Base-by-base conservation (phyloP, 1,140 invertebrate genomes). In the Sinonovacula constricta region DNA sequence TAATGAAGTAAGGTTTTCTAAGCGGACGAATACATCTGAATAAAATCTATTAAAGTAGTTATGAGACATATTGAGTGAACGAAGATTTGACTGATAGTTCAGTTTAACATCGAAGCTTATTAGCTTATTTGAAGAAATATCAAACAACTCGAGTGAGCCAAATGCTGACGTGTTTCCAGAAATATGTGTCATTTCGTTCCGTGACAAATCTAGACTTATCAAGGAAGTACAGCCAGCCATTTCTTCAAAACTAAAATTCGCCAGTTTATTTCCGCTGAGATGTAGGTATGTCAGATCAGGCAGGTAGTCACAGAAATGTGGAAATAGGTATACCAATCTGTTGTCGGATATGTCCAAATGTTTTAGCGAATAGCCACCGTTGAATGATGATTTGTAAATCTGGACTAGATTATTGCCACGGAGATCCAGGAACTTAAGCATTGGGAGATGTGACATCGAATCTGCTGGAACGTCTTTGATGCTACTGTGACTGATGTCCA, bases 281-380 rank as follows among this genome's bases (percentile, higher is more conserved):
- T 66, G 33, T 15, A 75, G 15, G 33, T 31, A 28, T 24, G 45
- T 34, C 12, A 75, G 54, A 57, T 75, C 49, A 7, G 60, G 49
- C 45, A 75, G 63, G 39, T 66, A 75, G 63, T 75, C 72, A 57
- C 72, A 75, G 62, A 75, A 66, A 36, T 66, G 39, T 34, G 60
- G 60, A 45, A 75, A 75, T 18, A 75, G 7, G 7, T 49, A 36
- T 53, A 28, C 18, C 24, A 75, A 2, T 5, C 63, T 26, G 28
- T 49, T 53, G 5, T 65, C 12, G 15, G 60, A 65, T 10, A 75
- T 30, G n/a, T 65, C 49, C 24, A 75, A 36, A 56, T 30, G 45
- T 30, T 57, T 31, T 4, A 75, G 24, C 0, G 57, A 36, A 24
- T 57, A 28, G 34, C 60, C 34, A 3, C 72, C 72, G 18, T 31